These are phyloP conservation scores for Esox lucius DNA, from an alignment of 2,797 vertebrate genomes.

Conservation along the genomic window DNA sequence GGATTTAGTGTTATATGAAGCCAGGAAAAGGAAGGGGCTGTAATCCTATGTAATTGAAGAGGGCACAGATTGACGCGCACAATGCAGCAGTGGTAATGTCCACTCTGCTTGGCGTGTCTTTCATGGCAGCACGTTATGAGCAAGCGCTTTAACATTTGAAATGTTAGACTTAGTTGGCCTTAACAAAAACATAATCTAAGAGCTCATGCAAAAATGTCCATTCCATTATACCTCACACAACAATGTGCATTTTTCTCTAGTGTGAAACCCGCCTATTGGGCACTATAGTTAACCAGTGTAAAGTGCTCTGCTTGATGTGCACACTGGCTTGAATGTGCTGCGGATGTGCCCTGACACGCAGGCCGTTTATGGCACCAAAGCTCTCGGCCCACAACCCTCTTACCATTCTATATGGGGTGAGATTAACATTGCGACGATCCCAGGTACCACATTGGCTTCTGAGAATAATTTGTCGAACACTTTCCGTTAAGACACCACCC, in stretches of 20 bases:
- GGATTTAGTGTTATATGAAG: background rate
- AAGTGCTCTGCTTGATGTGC: conserved; percentile 19
- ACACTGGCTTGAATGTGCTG: background rate
- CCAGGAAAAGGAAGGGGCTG: background rate
- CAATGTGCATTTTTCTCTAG: too few species aligned
- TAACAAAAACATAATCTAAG: too few species aligned
- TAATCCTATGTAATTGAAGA: too few species aligned
- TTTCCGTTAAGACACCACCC: background rate
- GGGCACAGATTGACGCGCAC: background rate
- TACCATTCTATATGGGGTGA: background rate
- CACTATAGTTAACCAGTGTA: conserved; percentile 23
- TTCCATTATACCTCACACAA: too few species aligned
- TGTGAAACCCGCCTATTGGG: background rate
- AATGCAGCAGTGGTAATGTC: background rate
- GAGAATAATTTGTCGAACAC: background rate
- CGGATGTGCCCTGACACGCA: too few species aligned
- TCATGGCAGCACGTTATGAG: background rate
- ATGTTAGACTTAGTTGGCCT: too few species aligned
- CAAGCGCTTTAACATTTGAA: background rate
- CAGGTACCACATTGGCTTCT: background rate
- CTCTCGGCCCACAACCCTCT: background rate
- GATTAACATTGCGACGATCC: background rate
- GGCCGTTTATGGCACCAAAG: background rate
- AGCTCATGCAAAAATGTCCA: too few species aligned
- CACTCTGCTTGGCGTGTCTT: background rate